phyloP scores from a whole-genome alignment of 2,113 vertebrate genomes.

The Pseudorasbora parva region DNA sequence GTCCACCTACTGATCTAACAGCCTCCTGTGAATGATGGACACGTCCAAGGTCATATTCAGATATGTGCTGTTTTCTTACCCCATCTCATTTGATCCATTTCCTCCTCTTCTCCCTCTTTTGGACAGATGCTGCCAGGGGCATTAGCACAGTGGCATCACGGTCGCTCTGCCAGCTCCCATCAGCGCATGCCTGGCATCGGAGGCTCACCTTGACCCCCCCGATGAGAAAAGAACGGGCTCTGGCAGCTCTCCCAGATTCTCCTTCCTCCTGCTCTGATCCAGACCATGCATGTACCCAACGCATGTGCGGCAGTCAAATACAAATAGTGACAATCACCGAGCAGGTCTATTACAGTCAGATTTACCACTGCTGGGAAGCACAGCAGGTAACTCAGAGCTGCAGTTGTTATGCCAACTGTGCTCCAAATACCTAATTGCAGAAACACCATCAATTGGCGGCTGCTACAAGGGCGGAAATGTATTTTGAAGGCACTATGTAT shows the following conservation, averaged over 20 bases:
- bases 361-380: conserved; percentile 45
- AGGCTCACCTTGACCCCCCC: conserved; percentile 67
- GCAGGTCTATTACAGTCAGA: conserved; percentile 45
- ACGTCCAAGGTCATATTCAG: conserved; percentile 63
- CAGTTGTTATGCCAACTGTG: conserved; percentile 39
- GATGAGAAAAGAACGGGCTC: conserved; percentile 3
- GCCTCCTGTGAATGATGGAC: conserved; percentile 67
- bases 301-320: conserved; percentile 36
- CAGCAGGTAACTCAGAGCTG: conserved; percentile 29
- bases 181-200: conserved; percentile 50
- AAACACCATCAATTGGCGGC: conserved; percentile 34
- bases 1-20: conserved; percentile 48
- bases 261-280: not conserved
- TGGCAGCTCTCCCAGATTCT: conserved; percentile 47
- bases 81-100: not conserved
- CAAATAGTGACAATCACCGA: conserved; percentile 33
- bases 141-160: not conserved
- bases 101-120: not conserved
- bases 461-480: not conserved
- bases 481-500: not conserved
- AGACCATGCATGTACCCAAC: not conserved
- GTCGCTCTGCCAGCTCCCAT: conserved; percentile 33
- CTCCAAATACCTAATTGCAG: conserved; percentile 42
- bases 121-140: conserved; percentile 49
- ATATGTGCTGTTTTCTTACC: conserved; percentile 42